Conservation (phyloP, 2,113 vertebrate genomes). For the Triplophysa dalaica region DNA sequence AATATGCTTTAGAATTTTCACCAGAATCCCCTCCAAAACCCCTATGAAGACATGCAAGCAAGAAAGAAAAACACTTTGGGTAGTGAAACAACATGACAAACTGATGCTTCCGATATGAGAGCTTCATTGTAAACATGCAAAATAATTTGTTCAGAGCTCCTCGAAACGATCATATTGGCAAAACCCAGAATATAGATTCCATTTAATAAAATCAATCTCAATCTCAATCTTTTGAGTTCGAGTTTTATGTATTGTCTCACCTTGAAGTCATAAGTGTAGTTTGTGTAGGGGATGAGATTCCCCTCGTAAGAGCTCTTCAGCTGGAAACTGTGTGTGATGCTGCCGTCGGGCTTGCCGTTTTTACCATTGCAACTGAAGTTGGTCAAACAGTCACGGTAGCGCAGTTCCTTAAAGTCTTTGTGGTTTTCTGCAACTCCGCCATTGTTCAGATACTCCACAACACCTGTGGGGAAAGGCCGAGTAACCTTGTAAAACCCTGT, state of each 20-base stretch:
- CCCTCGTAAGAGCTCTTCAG: conserved; percentile 97
- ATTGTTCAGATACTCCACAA: conserved; percentile 96
- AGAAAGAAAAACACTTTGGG: no score
- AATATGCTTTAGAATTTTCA: no score
- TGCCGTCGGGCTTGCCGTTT: conserved; percentile 87
- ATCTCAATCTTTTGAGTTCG: no score
- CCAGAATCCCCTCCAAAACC: no score
- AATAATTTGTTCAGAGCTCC: no score
- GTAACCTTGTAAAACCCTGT: neutral
- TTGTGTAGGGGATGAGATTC: conserved; percentile 98
- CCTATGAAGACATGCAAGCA: no score
- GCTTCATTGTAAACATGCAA: no score
- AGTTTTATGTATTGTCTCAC: conserved; percentile 67
- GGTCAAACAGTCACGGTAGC: conserved; percentile 94
- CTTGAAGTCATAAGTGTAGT: conserved; percentile 99
- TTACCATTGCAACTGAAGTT: conserved; percentile 97
- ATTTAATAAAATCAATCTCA: no score
- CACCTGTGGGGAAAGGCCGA: conserved; percentile 74
- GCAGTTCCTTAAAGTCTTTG: conserved; percentile 98
- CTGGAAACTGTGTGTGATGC: conserved; percentile 96
- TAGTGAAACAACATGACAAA: no score
- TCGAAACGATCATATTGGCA: no score
- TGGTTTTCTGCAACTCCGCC: conserved; percentile 97
- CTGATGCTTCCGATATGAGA: no score
- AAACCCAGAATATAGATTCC: no score